A percentile compares a stretch with the other conserved stretches of the same genome.
These are phyloP conservation scores for Diglossa cyanea DNA, from an alignment of 2,797 vertebrate species.

Conservation along the genomic window DNA sequence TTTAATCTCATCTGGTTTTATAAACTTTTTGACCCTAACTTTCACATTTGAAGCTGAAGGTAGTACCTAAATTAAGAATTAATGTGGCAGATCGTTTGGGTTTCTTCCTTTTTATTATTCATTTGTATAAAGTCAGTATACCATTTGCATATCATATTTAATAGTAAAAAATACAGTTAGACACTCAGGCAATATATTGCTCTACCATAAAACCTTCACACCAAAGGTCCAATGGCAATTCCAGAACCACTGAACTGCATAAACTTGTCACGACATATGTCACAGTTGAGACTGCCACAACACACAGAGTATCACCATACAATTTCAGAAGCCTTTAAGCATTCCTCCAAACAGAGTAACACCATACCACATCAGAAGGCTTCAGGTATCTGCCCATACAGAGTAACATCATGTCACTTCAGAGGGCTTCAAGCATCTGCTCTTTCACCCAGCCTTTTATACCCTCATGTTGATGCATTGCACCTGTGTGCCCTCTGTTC, in stretches of 20 bases:
- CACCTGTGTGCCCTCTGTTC: background rate
- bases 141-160: background rate
- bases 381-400: background rate
- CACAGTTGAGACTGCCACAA: background rate
- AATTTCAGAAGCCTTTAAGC: background rate
- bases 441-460: background rate
- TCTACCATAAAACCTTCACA: background rate
- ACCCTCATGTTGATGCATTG: background rate
- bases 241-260: background rate
- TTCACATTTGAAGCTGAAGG: background rate
- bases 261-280: background rate
- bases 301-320: background rate
- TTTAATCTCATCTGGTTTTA: background rate
- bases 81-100: background rate
- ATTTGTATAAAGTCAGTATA: background rate
- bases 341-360: background rate
- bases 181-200: background rate
- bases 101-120: background rate
- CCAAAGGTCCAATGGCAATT: background rate
- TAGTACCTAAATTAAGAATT: background rate
- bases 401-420: background rate
- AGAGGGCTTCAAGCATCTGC: background rate
- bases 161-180: background rate
- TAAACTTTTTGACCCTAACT: background rate
- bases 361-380: background rate